Base-by-base conservation (phyloP, 2,888 invertebrate species). In the Megaustenia siamemsis region DNA sequence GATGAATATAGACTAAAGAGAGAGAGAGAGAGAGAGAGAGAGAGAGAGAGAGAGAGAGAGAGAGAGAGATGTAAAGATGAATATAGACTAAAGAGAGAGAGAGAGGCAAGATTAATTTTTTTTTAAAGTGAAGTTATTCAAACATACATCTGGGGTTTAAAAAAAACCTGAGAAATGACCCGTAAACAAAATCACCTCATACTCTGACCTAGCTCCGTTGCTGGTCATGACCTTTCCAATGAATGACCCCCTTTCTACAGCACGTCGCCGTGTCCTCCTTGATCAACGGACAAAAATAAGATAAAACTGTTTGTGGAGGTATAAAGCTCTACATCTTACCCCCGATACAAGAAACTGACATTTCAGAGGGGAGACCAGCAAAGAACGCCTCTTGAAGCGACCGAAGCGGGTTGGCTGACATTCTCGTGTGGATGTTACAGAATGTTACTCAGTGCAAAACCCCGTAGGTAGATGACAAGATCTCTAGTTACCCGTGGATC, bases 381-480 rank as follows among this genome's bases (percentile, higher is more conserved):
- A 35, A 68, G 1, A 15, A 35, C 68, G 35, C 35, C 68, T 68
- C 68, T 38, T 15, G 32, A 35, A 12, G 35, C 68, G 38, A 38
- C 12, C 24, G n/a, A 24, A 38, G 68, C 35, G 8, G 18, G 1
- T 10, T 68, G 68, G 35, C 35, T 68, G 68, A 68, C 68, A 60
- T 60, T 60, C 45, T 45, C n/a, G 28, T 73, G 28, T n/a, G 24
- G 10, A n/a, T 45, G 43, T 28, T 73, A n/a, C 15, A 15, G 45
- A 45, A 63, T 77, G 77, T 77, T 56, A 6, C 28, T 60, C 38
- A 38, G 63, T 77, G 77, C 77, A 63, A 77, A 77, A 38, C 40
- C 77, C 77, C 40, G 38, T 8, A 63, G 63, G 40, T 77, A 77
- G 77, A 77, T 77, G 60, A 77, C 60, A 43, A 56, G 63, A 40